Conservation (phyloP, 1,140 invertebrate species). For the Onthophagus taurus region DNA sequence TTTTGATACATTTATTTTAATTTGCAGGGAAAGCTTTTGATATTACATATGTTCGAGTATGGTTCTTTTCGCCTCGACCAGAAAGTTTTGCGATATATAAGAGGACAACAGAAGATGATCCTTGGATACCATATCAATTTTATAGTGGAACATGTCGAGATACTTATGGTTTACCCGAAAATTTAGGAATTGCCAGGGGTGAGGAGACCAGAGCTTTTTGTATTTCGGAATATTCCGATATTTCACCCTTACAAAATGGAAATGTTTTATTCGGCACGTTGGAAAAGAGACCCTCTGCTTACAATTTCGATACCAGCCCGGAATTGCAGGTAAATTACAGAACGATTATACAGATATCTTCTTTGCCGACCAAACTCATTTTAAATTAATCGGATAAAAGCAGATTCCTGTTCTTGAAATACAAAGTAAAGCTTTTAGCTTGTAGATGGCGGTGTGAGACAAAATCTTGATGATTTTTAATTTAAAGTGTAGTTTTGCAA, state of each 20-base stretch:
- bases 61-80: constrained; percentile 90
- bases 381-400: too few relatives aligned
- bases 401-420: too few relatives aligned
- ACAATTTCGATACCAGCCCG: constrained; percentile 79
- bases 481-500: too few relatives aligned
- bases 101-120: constrained; percentile 61
- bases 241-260: constrained; percentile 90
- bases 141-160: constrained; percentile 87
- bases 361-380: too few relatives aligned
- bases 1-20: too few relatives aligned
- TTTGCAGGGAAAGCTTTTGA: constrained; percentile 91
- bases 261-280: constrained; percentile 93
- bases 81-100: constrained; percentile 98
- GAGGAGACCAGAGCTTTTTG: constrained; percentile 85
- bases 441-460: too few relatives aligned
- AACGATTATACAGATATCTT: too few relatives aligned
- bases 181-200: constrained; percentile 53
- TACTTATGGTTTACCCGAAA: constrained; percentile 78
- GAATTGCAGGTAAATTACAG: constrained; percentile 68
- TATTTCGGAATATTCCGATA: constrained; percentile 94
- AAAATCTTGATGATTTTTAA: too few relatives aligned
- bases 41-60: constrained; percentile 89
- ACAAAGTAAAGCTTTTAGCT: too few relatives aligned
- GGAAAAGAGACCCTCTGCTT: constrained; percentile 87
- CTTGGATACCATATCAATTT: constrained; percentile 94